Evolutionary conservation across 2,797 vertebrate species (phyloP), one percentile per base, ranked within the genome.

Genomic region (Meda fulgida): DNA sequence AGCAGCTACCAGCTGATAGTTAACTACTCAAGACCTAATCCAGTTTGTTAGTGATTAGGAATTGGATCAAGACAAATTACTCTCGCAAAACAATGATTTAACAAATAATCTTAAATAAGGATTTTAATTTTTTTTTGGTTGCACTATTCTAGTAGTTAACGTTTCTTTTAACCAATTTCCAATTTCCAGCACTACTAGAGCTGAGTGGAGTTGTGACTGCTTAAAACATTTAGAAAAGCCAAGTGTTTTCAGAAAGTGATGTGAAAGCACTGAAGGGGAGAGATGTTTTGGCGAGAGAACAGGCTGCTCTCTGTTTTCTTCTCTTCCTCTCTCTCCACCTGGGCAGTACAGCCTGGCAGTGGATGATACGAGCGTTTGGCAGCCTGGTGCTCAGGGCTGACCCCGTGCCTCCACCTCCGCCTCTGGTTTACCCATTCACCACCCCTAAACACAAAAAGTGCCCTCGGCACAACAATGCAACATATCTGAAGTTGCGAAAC

Each of bases 351-450:
- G 91, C 90, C 92, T 95, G 95, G 94, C 93, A 92, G 90, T 58
- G 85, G 93, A 93, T 95, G 94, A 95, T 92, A 94, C 92, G 55
- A 88, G 91, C 86, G 89, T 92, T 92, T 92, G 93, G 92, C 94
- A 93, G 93, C 90, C 92, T 93, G 93, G 91, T 92, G 91, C 91
- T 84, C 86, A 87, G 91, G 93, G 93, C 91, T 86, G 34, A 92
- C 93, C 91, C 92, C 90, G 87, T 89, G 92, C 90, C 91, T 78
- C 70, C 82, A 38, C 91, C 80, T 91, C 92, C 72, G 58, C 91
- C 89, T 89, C 87, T 55, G 55, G 38, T 43, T 71, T 65, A 34
- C 43, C 51, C 13, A 83, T 78, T 84, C 75, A 77, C 51, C 65
- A 38, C 80, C 36, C 43, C 51, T 19, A 36, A 48, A 51, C 43